phyloP scores from a whole-genome alignment of 2,113 vertebrate species.

The Epinephelus cyanopodus region DNA sequence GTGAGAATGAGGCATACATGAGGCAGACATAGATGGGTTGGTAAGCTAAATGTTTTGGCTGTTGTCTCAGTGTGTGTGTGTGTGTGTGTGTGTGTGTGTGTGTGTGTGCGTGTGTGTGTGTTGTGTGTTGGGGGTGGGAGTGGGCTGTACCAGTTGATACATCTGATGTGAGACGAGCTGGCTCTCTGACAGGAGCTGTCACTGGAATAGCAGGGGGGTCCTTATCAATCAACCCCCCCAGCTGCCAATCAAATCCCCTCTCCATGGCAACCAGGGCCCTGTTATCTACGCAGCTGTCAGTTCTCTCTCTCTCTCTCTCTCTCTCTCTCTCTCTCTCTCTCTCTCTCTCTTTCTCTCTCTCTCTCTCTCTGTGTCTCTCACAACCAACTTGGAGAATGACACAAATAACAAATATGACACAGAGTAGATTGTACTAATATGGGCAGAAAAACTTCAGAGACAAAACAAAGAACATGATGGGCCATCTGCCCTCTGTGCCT shows the following conservation, averaged over 20 bases:
- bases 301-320: slow-evolving; percentile 34
- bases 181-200: slow-evolving; percentile 86
- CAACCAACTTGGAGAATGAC: not conserved
- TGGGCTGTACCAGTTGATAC: slow-evolving; percentile 79
- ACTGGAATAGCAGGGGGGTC: slow-evolving; percentile 84
- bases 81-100: slow-evolving; percentile 22
- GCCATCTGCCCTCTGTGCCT: not conserved
- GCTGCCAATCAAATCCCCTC: slow-evolving; percentile 74
- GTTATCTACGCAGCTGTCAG: slow-evolving; percentile 88
- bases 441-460: not conserved
- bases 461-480: not conserved
- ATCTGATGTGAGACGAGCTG: slow-evolving; percentile 83
- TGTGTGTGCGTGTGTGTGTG: slow-evolving; percentile 37
- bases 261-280: slow-evolving; percentile 71
- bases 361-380: slow-evolving; percentile 37
- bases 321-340: slow-evolving; percentile 44
- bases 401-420: not conserved
- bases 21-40: not conserved
- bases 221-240: slow-evolving; percentile 87
- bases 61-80: slow-evolving; percentile 17
- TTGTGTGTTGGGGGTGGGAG: slow-evolving; percentile 58
- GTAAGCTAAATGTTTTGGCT: slow-evolving; percentile 20
- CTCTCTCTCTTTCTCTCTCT: slow-evolving; percentile 34
- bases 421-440: not conserved
- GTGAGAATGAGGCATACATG: too few relatives aligned